Base-by-base conservation (phyloP, 2,113 vertebrate species). In the Phasianus colchicus region DNA sequence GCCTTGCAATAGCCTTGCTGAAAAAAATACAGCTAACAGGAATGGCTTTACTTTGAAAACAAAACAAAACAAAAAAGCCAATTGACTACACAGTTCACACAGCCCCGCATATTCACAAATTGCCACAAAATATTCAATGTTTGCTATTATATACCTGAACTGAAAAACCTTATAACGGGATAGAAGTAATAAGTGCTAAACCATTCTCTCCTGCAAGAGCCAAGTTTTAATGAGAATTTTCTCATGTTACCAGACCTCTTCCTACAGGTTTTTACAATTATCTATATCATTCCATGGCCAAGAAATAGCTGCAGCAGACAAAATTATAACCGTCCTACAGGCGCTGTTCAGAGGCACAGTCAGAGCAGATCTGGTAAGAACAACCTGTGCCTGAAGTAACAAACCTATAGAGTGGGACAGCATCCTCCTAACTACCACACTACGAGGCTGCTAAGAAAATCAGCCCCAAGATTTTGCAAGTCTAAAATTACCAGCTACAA, bases 261-360 rank as follows among this genome's bases (percentile, higher is more conserved):
- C 25, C 57, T 61, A 4, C 10, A 75, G 40, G 7, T 61, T 55
- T 91, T 54, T 89, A 54, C 9, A 47, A 54, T 32, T 27, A 34
- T 9, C 6, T 22, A 3, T 52, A 76, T 45, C 20, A 58, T 45
- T 82, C 5, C 15, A 73, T 32, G 54, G 27, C 14, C 2, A 54
- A 78, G 66, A 70, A 34, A n/a, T 7, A 0, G 0, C 3, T 20
- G n/a, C 1, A 55, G 55, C 1, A 55, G 55, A 21, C 63, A n/a
- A 88, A 73, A 45, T 14, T 16, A 32, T 47, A 81, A n/a, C 12
- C 52, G 29, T 11, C 38, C 19, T 29, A 50, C 10, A 36, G 18
- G 24, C 25, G 42, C 36, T 48, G 7, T 13, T 73, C 24, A 70
- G 85, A 88, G 20, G 60, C 58, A 47, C 48, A 79, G 13, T 16